Evolutionary conservation across 2,888 invertebrate species (phyloP), one percentile per base, ranked within the genome.

Genomic region (Epirrhoe tristata): DNA sequence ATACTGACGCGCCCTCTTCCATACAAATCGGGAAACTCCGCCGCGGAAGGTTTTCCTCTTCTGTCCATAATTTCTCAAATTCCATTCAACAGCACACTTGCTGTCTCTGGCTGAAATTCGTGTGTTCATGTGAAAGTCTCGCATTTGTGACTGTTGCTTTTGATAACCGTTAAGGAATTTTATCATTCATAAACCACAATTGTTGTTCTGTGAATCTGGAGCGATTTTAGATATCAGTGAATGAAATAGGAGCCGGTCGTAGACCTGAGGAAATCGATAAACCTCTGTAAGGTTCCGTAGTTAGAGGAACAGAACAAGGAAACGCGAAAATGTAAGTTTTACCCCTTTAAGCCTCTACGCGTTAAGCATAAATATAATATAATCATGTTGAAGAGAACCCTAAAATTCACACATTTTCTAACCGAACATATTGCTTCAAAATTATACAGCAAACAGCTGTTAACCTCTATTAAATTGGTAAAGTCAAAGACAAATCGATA

Each of bases 1-100:
- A 80, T 81, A 84, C 86, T 77, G 87, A 80, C 87, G 92, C 93
- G 92, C 92, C 93, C 92, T 92, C 93, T 93, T 75, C 82, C 89
- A 90, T 90, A 90, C 88, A 88, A 91, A 87, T 86, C 80, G 87
- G 83, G 80, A 91, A 92, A 89, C 89, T 80, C 78, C 70, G 83
- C 80, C 81, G 84, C 81, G 86, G 85, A 88, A 91, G 89, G 90
- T 89, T 92, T 83, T 89, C 87, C 87, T 82, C 82, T 82, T 84
- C 85, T 79, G 79, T 78, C 82, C 81, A 81, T 86, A 87, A 88
- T 88, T 89, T 88, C 83, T 77, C 80, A 82, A 86, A 84, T 81
- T 79, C 81, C 87, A 81, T 86, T 87, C 85, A 82, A 81, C 77
- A 79, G 72, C 77, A 80, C 75, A 80, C 78, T 76, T 71, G 73